These are phyloP conservation scores for Bos javanicus DNA, from an alignment of 2,113 vertebrate genomes.

Conservation along the genomic window DNA sequence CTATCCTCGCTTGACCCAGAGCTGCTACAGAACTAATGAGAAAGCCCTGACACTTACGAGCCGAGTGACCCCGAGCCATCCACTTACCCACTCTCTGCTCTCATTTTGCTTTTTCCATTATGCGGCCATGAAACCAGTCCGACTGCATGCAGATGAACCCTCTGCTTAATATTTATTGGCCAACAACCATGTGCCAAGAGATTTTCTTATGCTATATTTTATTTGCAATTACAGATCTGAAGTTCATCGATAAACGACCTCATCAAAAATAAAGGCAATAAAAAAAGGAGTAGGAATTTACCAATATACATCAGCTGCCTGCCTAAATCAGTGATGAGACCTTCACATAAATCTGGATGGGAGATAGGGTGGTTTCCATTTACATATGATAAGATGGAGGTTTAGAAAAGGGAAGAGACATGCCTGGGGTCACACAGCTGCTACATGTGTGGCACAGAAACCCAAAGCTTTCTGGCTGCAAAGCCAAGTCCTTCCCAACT, in stretches of 20 bases:
- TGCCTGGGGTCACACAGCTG: background rate
- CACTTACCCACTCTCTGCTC: background rate
- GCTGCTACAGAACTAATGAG: fast-evolving
- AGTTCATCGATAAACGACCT: background rate
- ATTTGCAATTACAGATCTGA: background rate
- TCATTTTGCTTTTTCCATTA: background rate
- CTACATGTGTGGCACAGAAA: background rate
- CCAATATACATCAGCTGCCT: background rate
- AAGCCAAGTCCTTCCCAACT: background rate
- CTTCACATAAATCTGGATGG: no score
- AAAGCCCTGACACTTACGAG: fast-evolving
- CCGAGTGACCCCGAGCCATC: fast-evolving
- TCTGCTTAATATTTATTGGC: background rate
- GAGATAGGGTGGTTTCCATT: background rate
- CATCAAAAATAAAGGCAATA: background rate
- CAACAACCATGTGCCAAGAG: background rate
- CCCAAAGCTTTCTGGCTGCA: background rate
- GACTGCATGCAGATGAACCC: background rate
- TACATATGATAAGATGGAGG: background rate
- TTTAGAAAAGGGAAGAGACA: background rate
- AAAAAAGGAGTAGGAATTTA: background rate
- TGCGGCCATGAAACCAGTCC: fast-evolving
- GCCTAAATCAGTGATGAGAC: background rate
- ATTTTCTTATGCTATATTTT: background rate
- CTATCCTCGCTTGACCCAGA: background rate